These are phyloP conservation scores for Glyphotaelius pellucidus DNA, from an alignment of 2,888 invertebrate species.

Conservation along the genomic window DNA sequence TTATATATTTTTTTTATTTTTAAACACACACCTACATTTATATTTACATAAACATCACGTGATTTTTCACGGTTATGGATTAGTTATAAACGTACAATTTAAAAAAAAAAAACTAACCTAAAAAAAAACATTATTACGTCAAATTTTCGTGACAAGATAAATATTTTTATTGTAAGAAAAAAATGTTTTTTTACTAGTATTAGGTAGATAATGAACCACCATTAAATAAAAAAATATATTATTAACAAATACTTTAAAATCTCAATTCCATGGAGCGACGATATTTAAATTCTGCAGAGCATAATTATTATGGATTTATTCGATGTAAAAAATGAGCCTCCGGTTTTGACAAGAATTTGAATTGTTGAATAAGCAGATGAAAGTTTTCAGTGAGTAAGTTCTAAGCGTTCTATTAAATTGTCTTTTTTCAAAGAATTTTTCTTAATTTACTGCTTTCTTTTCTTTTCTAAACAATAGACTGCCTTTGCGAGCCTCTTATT, in stretches of 20 bases:
- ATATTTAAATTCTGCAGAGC: conserved; percentile 47
- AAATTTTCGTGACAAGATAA: too few species aligned
- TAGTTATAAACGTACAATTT: too few species aligned
- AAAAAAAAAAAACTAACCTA: too few species aligned
- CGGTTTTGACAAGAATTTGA: conserved; percentile 44
- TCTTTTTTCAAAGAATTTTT: conserved; percentile 19
- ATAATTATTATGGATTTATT: conserved; percentile 59
- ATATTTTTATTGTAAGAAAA: too few species aligned
- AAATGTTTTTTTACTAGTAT: too few species aligned
- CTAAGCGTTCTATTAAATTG: conserved; percentile 47
- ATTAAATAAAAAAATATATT: too few species aligned
- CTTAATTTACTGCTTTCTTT: conserved; percentile 36
- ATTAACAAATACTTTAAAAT: neutral
- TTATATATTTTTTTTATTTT: too few species aligned
- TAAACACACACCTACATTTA: too few species aligned
- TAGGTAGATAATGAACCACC: too few species aligned
- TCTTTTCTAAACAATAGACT: conserved; percentile 25
- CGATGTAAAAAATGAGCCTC: conserved; percentile 41
- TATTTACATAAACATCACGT: too few species aligned
- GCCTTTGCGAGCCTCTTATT: neutral
- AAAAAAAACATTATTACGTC: too few species aligned
- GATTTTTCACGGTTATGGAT: too few species aligned
- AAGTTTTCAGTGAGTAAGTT: conserved; percentile 33
- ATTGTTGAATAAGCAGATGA: conserved; percentile 46
- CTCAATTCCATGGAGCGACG: neutral